phyloP scores from a whole-genome alignment of 2,797 vertebrate species.

The Sebastes diploproa region DNA sequence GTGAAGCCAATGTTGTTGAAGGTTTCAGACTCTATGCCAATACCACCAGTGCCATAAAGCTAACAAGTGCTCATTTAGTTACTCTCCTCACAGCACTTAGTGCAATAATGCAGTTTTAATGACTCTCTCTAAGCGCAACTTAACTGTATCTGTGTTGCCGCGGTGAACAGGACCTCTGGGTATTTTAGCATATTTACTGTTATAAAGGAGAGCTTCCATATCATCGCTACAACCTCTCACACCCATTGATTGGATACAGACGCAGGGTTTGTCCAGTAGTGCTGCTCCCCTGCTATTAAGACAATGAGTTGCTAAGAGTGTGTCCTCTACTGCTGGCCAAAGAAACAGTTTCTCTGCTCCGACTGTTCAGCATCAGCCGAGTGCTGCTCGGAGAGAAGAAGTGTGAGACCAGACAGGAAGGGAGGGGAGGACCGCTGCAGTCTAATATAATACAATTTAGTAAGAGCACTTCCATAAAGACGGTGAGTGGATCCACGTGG shows the following conservation, averaged over 20 bases:
- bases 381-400: slow-evolving; percentile 5
- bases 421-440: slow-evolving; percentile 26
- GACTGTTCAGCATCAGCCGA: slow-evolving; percentile 3
- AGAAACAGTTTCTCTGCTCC: slow-evolving; percentile 12
- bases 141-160: slow-evolving; percentile 46
- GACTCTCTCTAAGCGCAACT: slow-evolving; percentile 50
- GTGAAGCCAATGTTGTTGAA: slow-evolving; percentile 20
- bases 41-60: slow-evolving; percentile 60
- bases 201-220: slow-evolving; percentile 12
- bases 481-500: slow-evolving; percentile 58
- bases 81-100: slow-evolving; percentile 58
- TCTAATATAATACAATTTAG: slow-evolving; percentile 60
- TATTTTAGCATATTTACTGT: slow-evolving; percentile 49
- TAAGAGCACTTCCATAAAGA: slow-evolving; percentile 57
- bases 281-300: neutral
- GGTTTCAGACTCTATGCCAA: slow-evolving; percentile 38
- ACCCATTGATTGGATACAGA: slow-evolving; percentile 34
- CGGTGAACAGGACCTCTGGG: slow-evolving; percentile 49
- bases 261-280: neutral
- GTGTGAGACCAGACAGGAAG: slow-evolving; percentile 18
- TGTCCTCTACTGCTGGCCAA: neutral
- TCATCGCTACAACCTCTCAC: slow-evolving; percentile 9
- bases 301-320: neutral
- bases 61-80: slow-evolving; percentile 71
- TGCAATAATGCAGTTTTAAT: slow-evolving; percentile 65